Evolutionary conservation across 2,113 vertebrate genomes (phyloP).

Genomic region (Microtus ochrogaster): DNA sequence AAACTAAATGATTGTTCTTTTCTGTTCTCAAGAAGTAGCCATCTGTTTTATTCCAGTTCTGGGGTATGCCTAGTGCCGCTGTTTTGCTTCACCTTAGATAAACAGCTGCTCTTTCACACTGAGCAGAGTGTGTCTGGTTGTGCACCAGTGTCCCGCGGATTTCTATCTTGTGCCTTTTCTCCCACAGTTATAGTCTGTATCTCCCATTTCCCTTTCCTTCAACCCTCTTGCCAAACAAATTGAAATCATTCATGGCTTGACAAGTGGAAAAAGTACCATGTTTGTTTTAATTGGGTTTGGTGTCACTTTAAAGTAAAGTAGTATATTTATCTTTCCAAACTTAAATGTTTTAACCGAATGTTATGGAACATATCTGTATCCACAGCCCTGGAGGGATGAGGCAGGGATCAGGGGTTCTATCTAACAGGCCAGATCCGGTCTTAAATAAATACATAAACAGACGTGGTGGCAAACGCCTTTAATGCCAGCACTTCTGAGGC

Average conservation of each 20-base stretch:
- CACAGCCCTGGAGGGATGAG: neutral
- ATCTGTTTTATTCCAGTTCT: neutral
- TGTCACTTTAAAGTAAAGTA: neutral
- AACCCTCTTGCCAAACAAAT: neutral
- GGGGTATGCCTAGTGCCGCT: neutral
- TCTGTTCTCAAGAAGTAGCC: neutral
- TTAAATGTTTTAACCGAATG: neutral
- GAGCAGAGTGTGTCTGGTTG: neutral
- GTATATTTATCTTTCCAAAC: neutral
- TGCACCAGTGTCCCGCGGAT: neutral
- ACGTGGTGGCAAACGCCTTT: neutral
- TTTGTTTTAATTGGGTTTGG: neutral
- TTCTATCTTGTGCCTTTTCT: neutral
- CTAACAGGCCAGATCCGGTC: neutral
- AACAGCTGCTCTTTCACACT: neutral
- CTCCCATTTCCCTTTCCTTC: neutral
- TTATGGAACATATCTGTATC: neutral
- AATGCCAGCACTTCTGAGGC: neutral
- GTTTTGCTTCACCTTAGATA: conserved; percentile 14
- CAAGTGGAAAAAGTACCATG: neutral
- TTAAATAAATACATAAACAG: neutral
- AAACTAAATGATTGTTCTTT: neutral
- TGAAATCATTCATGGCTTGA: neutral
- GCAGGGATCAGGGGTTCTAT: neutral
- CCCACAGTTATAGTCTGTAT: neutral